Base-by-base conservation (phyloP, 2,113 vertebrate genomes). In the Petroica traversi region DNA sequence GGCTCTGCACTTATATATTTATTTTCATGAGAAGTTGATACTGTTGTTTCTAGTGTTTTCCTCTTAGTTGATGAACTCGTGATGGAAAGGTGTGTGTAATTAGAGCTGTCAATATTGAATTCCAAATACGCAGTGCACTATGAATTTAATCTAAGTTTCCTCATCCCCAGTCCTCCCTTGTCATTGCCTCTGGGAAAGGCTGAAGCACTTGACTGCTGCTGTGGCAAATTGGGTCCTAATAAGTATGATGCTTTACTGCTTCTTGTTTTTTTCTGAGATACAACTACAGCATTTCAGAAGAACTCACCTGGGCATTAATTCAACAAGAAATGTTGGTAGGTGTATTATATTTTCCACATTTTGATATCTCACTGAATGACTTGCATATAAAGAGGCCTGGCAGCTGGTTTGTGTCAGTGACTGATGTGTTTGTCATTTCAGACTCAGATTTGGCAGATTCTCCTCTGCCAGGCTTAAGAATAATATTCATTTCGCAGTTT, bases 181-280 rank as follows among this genome's bases (percentile, higher is more conserved):
- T 73, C 25, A 29, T 96, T 95, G 97, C 97, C 93, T 95, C 87
- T 97, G 98, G 97, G 98, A 97, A 78, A 97, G 90, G 80, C 46
- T 95, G 98, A 97, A 97, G 88, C 97, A 97, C 97, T 98, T 98
- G 97, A 95, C 97, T 98, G 97, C 96, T 97, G 92, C 98, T 96
- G 96, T 98, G 97, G 97, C 94, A 98, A 98, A 98, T 98, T 98
- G 98, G 97, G 97, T 98, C 93, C 96, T 98, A 98, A 98, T 98
- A 98, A 97, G 96, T 95, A 95, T 85, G 97, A 98, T 96, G 98
- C 95, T 97, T 98, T 98, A 96, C 96, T 97, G 97, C 94, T 95
- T 96, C 98, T 98, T 98, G 97, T 97, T 98, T 98, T 97, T 97
- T 96, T 73, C 95, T 97, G 57, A 95, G 95, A 93, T 92, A 98